Conservation (phyloP, 1,140 invertebrate species). For the Hylyphantes graminicola region DNA sequence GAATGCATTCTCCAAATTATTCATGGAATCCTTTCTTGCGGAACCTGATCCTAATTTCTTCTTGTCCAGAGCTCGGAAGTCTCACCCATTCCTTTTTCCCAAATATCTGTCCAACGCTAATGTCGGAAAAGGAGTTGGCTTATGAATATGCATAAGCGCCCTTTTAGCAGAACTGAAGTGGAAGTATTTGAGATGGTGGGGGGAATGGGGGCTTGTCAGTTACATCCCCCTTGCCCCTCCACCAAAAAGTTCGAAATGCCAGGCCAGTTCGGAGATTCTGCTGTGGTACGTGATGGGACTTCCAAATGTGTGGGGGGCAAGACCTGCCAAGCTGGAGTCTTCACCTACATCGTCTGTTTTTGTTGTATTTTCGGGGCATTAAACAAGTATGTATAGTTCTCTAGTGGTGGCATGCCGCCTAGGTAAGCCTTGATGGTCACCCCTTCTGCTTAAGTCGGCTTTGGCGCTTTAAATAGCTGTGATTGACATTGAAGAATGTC, state of each 20-base stretch:
- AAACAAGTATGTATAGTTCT: too few relatives aligned
- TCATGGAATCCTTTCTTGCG: too few relatives aligned
- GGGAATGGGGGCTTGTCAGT: not conserved
- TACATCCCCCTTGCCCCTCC: not conserved
- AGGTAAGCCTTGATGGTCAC: not conserved
- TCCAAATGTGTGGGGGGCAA: not conserved
- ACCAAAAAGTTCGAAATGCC: not conserved
- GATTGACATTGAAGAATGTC: constrained; percentile 44
- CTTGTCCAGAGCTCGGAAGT: too few relatives aligned
- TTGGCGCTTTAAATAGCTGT: constrained; percentile 1
- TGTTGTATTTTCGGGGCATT: too few relatives aligned
- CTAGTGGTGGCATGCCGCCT: not conserved
- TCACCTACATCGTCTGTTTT: too few relatives aligned
- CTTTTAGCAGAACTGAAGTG: not conserved
- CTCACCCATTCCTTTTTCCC: not conserved
- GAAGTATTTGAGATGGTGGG: not conserved
- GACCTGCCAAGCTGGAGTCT: too few relatives aligned
- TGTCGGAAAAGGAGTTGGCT: not conserved
- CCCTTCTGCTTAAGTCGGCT: constrained; percentile 5
- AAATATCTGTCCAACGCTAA: not conserved
- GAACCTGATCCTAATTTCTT: too few relatives aligned
- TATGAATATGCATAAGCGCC: constrained; percentile 14
- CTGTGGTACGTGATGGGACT: not conserved
- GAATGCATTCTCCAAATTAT: too few relatives aligned
- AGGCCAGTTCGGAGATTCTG: not conserved